Conservation (phyloP, 2,113 vertebrate species). For the Fukomys damarensis region DNA sequence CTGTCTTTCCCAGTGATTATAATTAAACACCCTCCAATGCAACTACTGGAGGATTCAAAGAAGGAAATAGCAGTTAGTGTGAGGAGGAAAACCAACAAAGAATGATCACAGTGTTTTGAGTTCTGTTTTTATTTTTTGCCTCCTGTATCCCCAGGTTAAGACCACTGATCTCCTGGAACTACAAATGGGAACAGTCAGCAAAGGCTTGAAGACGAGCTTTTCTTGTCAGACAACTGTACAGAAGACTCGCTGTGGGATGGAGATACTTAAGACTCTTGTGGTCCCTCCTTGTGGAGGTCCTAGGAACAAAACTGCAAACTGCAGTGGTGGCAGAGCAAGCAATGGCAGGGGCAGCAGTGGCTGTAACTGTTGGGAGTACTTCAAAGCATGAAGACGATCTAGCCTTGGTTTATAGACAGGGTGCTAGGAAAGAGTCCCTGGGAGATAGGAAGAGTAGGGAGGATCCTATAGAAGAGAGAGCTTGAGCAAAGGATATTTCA, state of each 20-base stretch:
- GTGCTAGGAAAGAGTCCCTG: background rate
- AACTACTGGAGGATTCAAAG: background rate
- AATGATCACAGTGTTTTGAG: background rate
- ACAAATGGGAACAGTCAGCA: background rate
- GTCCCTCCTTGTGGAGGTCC: background rate
- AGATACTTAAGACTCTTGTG: background rate
- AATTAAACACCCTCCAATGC: background rate
- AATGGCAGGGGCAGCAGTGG: background rate
- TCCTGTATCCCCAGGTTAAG: background rate
- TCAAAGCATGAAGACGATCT: background rate
- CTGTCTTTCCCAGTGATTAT: background rate
- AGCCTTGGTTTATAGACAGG: background rate
- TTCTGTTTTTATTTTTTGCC: background rate
- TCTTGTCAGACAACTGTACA: background rate
- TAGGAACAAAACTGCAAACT: background rate
- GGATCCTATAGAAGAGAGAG: background rate
- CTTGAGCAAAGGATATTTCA: background rate
- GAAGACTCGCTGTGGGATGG: accelerated
- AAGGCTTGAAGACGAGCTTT: background rate
- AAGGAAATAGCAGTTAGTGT: background rate
- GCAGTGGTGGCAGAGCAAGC: too few species aligned
- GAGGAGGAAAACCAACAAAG: background rate
- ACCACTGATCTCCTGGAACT: background rate
- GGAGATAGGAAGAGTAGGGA: background rate
- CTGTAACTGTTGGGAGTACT: background rate